Evolutionary conservation across 2,797 vertebrate species (phyloP), one percentile per base, ranked within the genome.

Genomic region (Cynodonichthys magdalenae): DNA sequence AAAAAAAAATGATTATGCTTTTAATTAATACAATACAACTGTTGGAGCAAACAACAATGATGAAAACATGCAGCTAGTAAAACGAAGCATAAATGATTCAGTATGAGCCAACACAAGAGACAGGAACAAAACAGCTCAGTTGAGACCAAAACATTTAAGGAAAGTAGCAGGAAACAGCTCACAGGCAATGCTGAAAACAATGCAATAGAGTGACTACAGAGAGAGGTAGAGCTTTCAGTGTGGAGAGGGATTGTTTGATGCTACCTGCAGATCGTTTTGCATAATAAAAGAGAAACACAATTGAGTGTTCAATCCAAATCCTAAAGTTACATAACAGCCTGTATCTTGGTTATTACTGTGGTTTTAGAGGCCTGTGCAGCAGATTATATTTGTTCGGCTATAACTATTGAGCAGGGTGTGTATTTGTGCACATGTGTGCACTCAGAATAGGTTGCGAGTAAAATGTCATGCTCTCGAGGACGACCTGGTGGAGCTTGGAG

Each of bases 401-500:
- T 19, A 46, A n/a, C 41, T 41, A 60, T 61, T 63, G 29, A 49
- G 46, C 34, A 48, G 55, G 19, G 9, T 36, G n/a, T 59, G 29
- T 65, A 66, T 27, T 51, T n/a, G 55, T 45, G 29, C 56, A 51
- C 5, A 34, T 51, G 44, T 12, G 18, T 14, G 15, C 15, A 46
- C 42, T 58, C 19, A 51, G 5, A 71, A 55, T 28, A 58, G 66
- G 50, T 34, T 60, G 69, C 6, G 64, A 61, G 70, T 52, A 60
- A 86, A 85, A 83, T 77, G 66, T 74, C 74, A 75, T 44, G 66
- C 63, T 68, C 80, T 76, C 51, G 5, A 42, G 46, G 59, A 79
- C 73, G 81, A 77, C 66, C 78, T 55, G 66, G 59, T 49, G 50
- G 48, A 74, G 71, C 53, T 69, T 53, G 29, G 53, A 80, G 57